These are phyloP conservation scores for Parnassius apollo DNA, from an alignment of 2,888 invertebrate genomes.

Conservation along the genomic window DNA sequence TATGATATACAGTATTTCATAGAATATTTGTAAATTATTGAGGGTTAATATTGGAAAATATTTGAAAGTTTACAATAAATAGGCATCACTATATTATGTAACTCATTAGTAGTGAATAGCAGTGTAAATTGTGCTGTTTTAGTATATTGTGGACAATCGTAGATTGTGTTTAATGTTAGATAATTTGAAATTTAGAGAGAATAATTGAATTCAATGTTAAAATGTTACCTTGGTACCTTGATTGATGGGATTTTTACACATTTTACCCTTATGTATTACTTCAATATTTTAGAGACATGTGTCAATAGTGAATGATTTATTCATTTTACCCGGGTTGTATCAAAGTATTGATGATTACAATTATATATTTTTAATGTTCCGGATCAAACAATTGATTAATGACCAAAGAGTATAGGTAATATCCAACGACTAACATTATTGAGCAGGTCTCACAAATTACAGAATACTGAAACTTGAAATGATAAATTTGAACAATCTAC, in stretches of 20 bases:
- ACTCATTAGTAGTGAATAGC: neutral
- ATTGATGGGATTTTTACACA: neutral
- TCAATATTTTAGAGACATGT: no score
- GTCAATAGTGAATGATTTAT: no score
- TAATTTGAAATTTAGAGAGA: slow-evolving; percentile 6
- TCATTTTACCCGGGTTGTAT: no score
- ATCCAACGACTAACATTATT: no score
- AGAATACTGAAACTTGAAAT: no score
- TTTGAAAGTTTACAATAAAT: slow-evolving; percentile 26
- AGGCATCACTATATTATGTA: slow-evolving; percentile 4
- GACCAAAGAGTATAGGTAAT: no score
- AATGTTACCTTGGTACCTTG: neutral
- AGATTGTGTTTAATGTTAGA: slow-evolving; percentile 23
- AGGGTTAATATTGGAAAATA: neutral
- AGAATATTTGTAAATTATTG: slow-evolving; percentile 21
- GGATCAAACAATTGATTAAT: no score
- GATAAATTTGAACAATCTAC: no score
- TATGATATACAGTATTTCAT: slow-evolving; percentile 24
- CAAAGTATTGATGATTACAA: no score
- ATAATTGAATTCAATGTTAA: neutral
- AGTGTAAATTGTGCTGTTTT: slow-evolving; percentile 2
- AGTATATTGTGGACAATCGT: slow-evolving; percentile 24
- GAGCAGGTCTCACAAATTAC: no score
- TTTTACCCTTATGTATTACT: neutral
- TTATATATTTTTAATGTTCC: no score